phyloP scores from a whole-genome alignment of 2,797 vertebrate species.

The Lagocephalus sceleratus region DNA sequence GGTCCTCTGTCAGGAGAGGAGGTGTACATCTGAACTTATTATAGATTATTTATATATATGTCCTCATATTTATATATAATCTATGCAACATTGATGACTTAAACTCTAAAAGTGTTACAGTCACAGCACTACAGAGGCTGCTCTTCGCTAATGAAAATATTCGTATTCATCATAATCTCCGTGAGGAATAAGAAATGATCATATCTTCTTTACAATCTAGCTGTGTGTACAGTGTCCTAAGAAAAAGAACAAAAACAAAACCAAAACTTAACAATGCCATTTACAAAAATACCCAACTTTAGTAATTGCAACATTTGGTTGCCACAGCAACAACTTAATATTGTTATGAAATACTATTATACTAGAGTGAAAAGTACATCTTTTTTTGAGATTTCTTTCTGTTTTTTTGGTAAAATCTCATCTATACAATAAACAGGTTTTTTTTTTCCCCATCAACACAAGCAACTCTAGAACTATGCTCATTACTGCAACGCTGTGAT shows the following conservation, averaged over 20 bases:
- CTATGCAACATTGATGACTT: constrained; percentile 71
- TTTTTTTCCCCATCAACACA: constrained; percentile 66
- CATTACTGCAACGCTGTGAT: constrained; percentile 62
- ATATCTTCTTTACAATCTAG: constrained; percentile 74
- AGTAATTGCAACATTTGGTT: constrained; percentile 80
- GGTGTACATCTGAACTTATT: constrained; percentile 60
- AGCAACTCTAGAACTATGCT: constrained; percentile 73
- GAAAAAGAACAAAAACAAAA: constrained; percentile 32
- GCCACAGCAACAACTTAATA: constrained; percentile 84
- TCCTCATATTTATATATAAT: constrained; percentile 56
- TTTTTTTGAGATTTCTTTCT: constrained; percentile 63
- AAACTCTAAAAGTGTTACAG: constrained; percentile 69
- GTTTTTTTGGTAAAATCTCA: constrained; percentile 77
- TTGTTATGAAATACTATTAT: constrained; percentile 83
- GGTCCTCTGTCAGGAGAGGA: constrained; percentile 61
- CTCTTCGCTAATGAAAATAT: constrained; percentile 77
- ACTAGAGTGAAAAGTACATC: constrained; percentile 80
- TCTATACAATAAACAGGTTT: constrained; percentile 79
- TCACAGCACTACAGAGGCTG: constrained; percentile 66
- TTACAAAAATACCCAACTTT: constrained; percentile 84
- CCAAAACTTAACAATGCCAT: constrained; percentile 71
- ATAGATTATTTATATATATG: constrained; percentile 66
- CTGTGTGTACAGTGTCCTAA: constrained; percentile 69
- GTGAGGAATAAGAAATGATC: constrained; percentile 68
- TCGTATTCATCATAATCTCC: constrained; percentile 71